A percentile compares a stretch with the other conserved stretches of the same genome.
These are phyloP conservation scores for Chauna torquata DNA, from an alignment of 2,113 vertebrate genomes.

Conservation along the genomic window DNA sequence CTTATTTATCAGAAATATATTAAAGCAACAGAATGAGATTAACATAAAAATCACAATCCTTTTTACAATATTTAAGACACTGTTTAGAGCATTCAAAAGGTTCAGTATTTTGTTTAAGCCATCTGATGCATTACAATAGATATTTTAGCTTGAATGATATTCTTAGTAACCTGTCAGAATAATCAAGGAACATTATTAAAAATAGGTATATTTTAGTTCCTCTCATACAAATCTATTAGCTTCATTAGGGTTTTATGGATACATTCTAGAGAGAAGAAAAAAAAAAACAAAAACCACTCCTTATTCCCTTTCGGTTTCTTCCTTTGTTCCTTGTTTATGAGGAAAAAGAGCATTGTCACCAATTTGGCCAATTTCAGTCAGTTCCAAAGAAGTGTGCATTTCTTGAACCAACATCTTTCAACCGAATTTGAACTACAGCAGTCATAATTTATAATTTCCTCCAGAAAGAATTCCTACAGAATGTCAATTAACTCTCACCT, in stretches of 20 bases:
- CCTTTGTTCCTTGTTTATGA: rapidly evolving
- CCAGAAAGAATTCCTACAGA: background rate
- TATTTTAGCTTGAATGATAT: background rate
- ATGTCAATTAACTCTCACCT: background rate
- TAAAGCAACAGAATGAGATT: background rate
- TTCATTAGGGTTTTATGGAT: background rate
- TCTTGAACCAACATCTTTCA: background rate
- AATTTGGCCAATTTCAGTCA: background rate
- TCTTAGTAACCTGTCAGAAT: background rate
- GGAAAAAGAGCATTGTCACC: background rate
- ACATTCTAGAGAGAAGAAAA: background rate
- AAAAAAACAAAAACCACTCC: background rate
- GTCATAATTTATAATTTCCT: background rate
- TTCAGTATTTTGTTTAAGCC: background rate
- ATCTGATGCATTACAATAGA: background rate
- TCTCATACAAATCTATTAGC: background rate
- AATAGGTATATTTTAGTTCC: background rate
- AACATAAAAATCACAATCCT: background rate
- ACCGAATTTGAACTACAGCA: background rate
- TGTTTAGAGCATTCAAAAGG: background rate
- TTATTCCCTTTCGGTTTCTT: background rate
- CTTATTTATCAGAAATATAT: background rate
- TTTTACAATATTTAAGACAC: background rate
- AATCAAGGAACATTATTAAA: background rate
- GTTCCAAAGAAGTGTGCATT: rapidly evolving